Conservation (phyloP, 1,140 invertebrate genomes). For the Drosophila quadrilineata region DNA sequence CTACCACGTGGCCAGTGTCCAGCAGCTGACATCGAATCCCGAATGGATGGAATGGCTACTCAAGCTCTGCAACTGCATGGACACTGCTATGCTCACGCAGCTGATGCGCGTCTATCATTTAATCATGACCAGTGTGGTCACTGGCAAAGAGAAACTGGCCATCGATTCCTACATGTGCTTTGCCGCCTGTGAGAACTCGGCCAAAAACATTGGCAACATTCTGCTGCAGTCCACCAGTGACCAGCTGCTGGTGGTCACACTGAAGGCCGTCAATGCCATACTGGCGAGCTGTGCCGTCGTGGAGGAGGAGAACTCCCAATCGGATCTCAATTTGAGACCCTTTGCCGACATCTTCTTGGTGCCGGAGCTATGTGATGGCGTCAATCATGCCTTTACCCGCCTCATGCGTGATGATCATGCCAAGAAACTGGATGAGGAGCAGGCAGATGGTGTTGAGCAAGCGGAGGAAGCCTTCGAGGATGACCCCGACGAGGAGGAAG, state of each 20-base stretch:
- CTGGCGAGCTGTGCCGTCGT: conserved; percentile 80
- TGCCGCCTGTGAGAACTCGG: conserved; percentile 80
- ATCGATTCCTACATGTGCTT: conserved; percentile 73
- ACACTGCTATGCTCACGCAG: conserved; percentile 86
- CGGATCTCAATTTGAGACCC: conserved; percentile 48
- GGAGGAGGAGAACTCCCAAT: conserved; percentile 57
- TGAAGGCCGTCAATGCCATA: conserved; percentile 84
- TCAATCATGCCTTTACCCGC: conserved; percentile 71
- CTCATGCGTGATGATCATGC: conserved; percentile 62
- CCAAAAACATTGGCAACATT: conserved; percentile 84
- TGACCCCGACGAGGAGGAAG: conserved; percentile 26
- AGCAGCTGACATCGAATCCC: conserved; percentile 82
- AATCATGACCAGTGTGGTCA: conserved; percentile 80
- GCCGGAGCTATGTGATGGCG: conserved; percentile 55
- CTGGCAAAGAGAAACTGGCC: conserved; percentile 59
- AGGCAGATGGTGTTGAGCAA: conserved; percentile 7
- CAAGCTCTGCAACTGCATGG: conserved; percentile 83
- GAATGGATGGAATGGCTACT: conserved; percentile 82
- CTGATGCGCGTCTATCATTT: conserved; percentile 85
- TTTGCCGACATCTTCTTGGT: conserved; percentile 72
- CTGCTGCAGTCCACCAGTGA: conserved; percentile 86
- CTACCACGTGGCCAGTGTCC: conserved; percentile 52
- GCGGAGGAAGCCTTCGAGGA: neutral
- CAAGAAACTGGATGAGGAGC: conserved; percentile 47
- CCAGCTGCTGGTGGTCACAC: conserved; percentile 83